Base-by-base conservation (phyloP, 1,140 invertebrate genomes). In the Drosophila sp. region DNA sequence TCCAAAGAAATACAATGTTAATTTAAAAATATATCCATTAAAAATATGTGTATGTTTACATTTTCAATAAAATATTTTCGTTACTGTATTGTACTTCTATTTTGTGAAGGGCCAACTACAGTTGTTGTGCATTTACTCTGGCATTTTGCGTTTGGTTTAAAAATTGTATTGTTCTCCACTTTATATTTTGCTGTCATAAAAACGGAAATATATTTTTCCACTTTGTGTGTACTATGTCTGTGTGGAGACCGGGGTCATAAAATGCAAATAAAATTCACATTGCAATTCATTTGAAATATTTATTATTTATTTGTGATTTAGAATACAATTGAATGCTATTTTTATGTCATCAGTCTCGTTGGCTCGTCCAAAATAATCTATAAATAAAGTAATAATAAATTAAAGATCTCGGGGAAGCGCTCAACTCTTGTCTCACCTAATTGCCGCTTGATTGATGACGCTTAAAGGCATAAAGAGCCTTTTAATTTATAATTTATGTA, bases 401-500 rank as follows among this genome's bases (percentile, higher is more conserved):
- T 45, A 67, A 43, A 62, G 11, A 4, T 45, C 36, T 13, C 8
- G 7, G 29, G 14, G 7, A 32, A 14, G 34, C 14, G 11, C 9
- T 18, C 7, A 29, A 25, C 62, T 58, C 59, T 70, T 29, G 36
- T 62, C 53, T 53, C 48, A 57, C 40, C 79, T 84, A 75, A 86
- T 87, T 72, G 69, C 71, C 72, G 48, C 46, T 70, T 78, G 75
- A 78, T 78, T 87, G 83, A 79, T 82, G 71, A 58, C 72, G 64
- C 48, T 38, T 45, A 41, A 27, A 50, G 54, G 72, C 51, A 72
- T 72, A 72, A 81, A 65, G 34, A 76, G 58, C 58, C 75, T 72
- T 86, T 87, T 87, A 87, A 87, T 87, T 79, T 87, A 87, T 87
- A 87, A 87, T 87, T 87, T 82, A 89, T 87, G 83, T 67, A 73